Conservation (phyloP, 2,113 vertebrate genomes). For the Todiramphus saurophagus region DNA sequence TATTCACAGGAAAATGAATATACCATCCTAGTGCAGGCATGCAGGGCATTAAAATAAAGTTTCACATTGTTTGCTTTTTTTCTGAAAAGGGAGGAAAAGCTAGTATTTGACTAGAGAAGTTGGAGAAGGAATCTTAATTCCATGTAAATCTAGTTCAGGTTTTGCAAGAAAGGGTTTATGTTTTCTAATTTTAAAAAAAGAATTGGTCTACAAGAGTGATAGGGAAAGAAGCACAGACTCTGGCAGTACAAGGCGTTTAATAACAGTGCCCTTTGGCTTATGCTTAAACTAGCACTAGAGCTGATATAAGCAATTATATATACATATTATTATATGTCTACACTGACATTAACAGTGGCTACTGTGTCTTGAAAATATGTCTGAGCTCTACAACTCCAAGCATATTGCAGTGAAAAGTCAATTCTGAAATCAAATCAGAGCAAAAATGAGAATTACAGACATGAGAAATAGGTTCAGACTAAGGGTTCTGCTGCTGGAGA, state of each 20-base stretch:
- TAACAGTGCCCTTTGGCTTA: slow-evolving; percentile 1
- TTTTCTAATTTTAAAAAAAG: background rate
- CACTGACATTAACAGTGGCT: slow-evolving; percentile 2
- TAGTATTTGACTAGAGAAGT: background rate
- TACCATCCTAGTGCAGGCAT: background rate
- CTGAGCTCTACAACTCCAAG: background rate
- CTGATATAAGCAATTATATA: slow-evolving; percentile 34
- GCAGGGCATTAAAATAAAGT: background rate
- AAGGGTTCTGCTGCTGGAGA: background rate
- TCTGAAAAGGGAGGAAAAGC: background rate
- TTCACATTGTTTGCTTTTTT: background rate
- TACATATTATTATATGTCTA: slow-evolving; percentile 1
- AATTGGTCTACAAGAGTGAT: background rate
- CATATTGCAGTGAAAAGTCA: slow-evolving; percentile 24
- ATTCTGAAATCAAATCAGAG: slow-evolving; percentile 23
- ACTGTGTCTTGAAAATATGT: background rate
- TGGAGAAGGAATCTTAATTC: background rate
- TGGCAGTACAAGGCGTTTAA: background rate
- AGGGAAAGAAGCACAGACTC: background rate
- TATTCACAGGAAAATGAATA: background rate
- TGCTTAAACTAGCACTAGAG: background rate
- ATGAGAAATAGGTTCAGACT: background rate
- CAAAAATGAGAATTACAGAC: background rate
- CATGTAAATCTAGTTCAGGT: background rate
- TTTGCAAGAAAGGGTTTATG: background rate